A percentile compares a stretch with the other conserved stretches of the same genome.
Evolutionary conservation across 2,113 vertebrate species (phyloP).

Genomic region (Drymodes brunneopygia): DNA sequence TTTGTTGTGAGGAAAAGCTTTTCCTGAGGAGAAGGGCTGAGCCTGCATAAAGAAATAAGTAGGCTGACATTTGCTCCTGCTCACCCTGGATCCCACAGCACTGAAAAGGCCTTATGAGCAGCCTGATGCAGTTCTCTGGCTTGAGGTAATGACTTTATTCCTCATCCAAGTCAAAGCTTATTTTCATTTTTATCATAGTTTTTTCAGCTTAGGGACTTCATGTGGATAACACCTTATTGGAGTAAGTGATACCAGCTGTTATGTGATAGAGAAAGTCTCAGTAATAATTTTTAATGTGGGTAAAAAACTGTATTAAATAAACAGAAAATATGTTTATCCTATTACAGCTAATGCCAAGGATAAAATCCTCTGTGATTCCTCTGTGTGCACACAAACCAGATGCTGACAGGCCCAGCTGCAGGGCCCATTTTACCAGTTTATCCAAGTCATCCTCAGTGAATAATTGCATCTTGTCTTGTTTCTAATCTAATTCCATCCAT

Average conservation of each 20-base stretch:
- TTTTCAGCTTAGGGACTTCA: neutral
- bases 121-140: neutral
- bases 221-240: neutral
- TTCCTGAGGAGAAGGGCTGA: neutral
- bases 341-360: constrained; percentile 29
- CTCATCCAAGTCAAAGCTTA: neutral
- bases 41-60: neutral
- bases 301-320: constrained; percentile 39
- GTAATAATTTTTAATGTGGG: constrained; percentile 35
- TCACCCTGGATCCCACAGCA: neutral
- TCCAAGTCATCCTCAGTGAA: constrained; percentile 15
- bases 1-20: neutral
- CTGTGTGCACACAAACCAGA: neutral
- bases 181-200: neutral
- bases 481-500: constrained; percentile 55
- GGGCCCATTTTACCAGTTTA: neutral
- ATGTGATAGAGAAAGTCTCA: neutral
- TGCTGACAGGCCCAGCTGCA: neutral
- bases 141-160: neutral
- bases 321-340: constrained; percentile 41
- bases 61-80: neutral
- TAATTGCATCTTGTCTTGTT: constrained; percentile 24
- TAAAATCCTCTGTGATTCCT: constrained; percentile 11
- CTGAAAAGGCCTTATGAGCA: neutral
- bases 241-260: neutral